Conservation (phyloP, 2,888 invertebrate species). For the Synanthedon tipuliformis region DNA sequence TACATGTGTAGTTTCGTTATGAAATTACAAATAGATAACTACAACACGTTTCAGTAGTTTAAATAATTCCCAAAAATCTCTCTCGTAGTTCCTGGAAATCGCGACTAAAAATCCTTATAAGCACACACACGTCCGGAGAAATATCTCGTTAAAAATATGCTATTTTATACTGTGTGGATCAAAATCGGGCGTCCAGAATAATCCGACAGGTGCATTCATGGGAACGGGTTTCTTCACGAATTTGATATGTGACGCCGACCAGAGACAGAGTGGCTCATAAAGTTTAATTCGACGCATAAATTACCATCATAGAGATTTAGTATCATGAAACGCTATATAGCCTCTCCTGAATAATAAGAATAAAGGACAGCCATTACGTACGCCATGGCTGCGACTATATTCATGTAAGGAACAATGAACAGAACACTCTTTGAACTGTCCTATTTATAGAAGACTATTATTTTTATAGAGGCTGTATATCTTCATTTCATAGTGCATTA, state of each 20-base stretch:
- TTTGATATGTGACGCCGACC: slow-evolving; percentile 51
- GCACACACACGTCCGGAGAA: too few species aligned
- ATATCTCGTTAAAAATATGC: too few species aligned
- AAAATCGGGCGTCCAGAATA: slow-evolving; percentile 24
- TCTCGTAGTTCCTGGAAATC: too few species aligned
- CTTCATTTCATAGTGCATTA: neutral
- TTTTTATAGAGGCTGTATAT: neutral
- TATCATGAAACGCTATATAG: slow-evolving; percentile 42
- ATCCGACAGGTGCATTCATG: slow-evolving; percentile 49
- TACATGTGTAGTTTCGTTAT: too few species aligned
- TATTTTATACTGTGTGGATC: too few species aligned
- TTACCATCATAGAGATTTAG: slow-evolving; percentile 46
- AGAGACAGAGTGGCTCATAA: slow-evolving; percentile 53
- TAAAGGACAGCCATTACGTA: slow-evolving; percentile 43
- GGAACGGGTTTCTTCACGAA: slow-evolving; percentile 29
- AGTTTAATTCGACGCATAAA: slow-evolving; percentile 55
- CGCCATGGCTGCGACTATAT: slow-evolving; percentile 9
- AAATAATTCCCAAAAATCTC: too few species aligned
- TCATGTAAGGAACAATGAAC: neutral
- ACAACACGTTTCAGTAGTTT: too few species aligned
- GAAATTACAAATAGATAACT: too few species aligned
- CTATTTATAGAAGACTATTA: neutral
- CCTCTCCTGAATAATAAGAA: slow-evolving; percentile 28
- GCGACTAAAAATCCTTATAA: too few species aligned
- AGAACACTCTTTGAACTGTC: neutral